Evolutionary conservation across 2,797 vertebrate genomes (phyloP), one percentile per base, ranked within the genome.

Genomic region (Acanthurus leucopareius): DNA sequence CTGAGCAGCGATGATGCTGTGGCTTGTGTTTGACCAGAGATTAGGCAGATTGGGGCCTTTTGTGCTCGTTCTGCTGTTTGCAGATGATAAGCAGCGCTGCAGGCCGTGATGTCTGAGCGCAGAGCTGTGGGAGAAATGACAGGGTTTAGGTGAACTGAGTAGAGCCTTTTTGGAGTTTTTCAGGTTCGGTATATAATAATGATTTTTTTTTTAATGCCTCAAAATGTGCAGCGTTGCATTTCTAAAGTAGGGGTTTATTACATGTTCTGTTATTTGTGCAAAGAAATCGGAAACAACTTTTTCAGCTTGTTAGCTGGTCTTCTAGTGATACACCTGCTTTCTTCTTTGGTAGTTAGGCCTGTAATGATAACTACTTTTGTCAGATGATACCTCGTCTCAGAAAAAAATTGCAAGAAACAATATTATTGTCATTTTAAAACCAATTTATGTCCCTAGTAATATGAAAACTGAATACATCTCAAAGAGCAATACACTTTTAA

Each of bases 1-100:
- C 80, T 72, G 79, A 85, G 88, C 75, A 20, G 77, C 60, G 72
- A 86, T 86, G 90, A 91, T 81, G 79, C 90, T 62, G 82, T 48
- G 69, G 82, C 89, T 89, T 89, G 89, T 95, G 93, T 95, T 94
- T 91, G 93, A 92, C 85, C 87, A 90, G 87, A 94, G 94, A 95
- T 95, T 94, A 94, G 89, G 74, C 77, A 82, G 89, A 92, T 93
- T 84, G 83, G 68, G 64, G 77, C 83, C 85, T 81, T 94, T 94
- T 94, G 93, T 94, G 89, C 81, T 78, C 56, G 52, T 85, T 91
- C 79, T 91, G 82, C 94, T 95, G 94, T 92, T 91, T 86, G 82
- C 62, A 4, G 78, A 85, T 84, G 94, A 96, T 95, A 96, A 95
- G 94, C 87, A 22, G 70, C 1, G 28, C 80, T 84, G 72, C 72